Conservation (phyloP, 2,113 vertebrate genomes). For the Indicator indicator region DNA sequence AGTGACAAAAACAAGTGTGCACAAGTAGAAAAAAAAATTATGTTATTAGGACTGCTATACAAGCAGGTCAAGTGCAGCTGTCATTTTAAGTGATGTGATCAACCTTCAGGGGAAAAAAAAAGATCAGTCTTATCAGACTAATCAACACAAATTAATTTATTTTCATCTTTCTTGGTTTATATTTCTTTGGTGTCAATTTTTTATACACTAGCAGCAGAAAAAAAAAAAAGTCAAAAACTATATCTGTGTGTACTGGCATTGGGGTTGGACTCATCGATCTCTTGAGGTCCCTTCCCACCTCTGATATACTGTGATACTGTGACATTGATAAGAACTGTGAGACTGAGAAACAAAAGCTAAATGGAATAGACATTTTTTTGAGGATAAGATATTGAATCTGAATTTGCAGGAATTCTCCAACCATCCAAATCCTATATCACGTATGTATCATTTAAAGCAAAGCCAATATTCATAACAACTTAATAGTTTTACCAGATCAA, state of each 20-base stretch:
- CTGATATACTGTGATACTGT: no score
- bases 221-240: neutral
- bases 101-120: neutral
- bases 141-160: neutral
- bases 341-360: neutral
- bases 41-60: neutral
- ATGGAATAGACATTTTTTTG: neutral
- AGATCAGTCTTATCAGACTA: neutral
- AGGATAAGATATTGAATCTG: neutral
- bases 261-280: no score
- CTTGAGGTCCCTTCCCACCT: no score
- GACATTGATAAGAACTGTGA: neutral
- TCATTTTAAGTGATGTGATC: neutral
- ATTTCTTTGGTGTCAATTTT: neutral
- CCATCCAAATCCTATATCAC: neutral
- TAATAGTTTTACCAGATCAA: neutral
- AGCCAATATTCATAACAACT: neutral
- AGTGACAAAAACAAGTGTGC: neutral
- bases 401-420: neutral
- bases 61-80: neutral
- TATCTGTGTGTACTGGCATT: no score
- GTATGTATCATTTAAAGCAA: neutral
- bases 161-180: neutral
- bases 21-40: neutral
- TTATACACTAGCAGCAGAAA: neutral